phyloP scores from a whole-genome alignment of 1,140 invertebrate genomes.

The Panagrolaimus sp. region DNA sequence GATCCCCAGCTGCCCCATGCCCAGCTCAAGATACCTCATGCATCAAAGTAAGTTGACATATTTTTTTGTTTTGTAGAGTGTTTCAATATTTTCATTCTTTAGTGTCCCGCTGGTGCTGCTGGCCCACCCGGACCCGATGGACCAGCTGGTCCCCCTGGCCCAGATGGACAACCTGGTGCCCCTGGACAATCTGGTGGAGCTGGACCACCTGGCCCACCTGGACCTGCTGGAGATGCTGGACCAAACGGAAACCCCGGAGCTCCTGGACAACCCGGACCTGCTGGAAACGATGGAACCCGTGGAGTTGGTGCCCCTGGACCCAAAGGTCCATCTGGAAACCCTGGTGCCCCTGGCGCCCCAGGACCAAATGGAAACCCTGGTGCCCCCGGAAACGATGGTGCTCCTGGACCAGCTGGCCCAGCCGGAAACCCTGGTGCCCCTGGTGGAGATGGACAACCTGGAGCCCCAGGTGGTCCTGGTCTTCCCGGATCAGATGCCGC shows the following conservation, averaged over 20 bases:
- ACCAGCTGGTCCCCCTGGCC: slow-evolving; percentile 15
- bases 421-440: slow-evolving; percentile 23
- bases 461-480: slow-evolving; percentile 23
- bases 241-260: slow-evolving; percentile 2
- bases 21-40: slow-evolving; percentile 16
- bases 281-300: slow-evolving; percentile 24
- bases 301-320: slow-evolving; percentile 33
- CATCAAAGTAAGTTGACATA: slow-evolving; percentile 17
- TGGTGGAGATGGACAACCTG: slow-evolving; percentile 25
- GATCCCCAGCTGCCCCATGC: slow-evolving; percentile 19
- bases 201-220: slow-evolving; percentile 21
- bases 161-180: slow-evolving; percentile 21
- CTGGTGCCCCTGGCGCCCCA: slow-evolving; percentile 19
- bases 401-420: slow-evolving; percentile 18
- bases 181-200: slow-evolving; percentile 19
- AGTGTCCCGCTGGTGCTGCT: not conserved
- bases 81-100: too few relatives aligned
- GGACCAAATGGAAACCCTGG: slow-evolving; percentile 15
- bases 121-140: slow-evolving; percentile 27
- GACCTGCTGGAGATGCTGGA: slow-evolving; percentile 3
- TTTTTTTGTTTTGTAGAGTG: slow-evolving; percentile 17
- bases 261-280: slow-evolving; percentile 23
- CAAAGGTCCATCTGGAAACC: slow-evolving; percentile 30
- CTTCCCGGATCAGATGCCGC: slow-evolving; percentile 13
- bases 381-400: not conserved